A percentile compares a stretch with the other conserved stretches of the same genome.
These are phyloP conservation scores for Trogon melanurus DNA, from an alignment of 2,113 vertebrate genomes.

Conservation along the genomic window DNA sequence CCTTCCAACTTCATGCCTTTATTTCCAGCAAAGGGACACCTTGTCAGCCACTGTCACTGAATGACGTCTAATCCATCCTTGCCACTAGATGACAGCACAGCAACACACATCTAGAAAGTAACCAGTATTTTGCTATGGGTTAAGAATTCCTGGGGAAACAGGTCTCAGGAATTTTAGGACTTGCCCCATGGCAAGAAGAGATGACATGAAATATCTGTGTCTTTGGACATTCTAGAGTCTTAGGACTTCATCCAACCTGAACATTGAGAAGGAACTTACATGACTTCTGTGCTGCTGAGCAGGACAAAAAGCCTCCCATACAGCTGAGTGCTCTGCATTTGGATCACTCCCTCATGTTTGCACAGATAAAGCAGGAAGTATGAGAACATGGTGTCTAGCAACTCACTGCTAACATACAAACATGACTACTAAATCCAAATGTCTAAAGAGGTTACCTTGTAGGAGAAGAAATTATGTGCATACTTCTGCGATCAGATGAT, in stretches of 20 bases:
- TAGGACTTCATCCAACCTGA: neutral
- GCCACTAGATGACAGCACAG: constrained; percentile 77
- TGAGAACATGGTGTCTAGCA: neutral
- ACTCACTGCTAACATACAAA: neutral
- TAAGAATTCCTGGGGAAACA: constrained; percentile 28
- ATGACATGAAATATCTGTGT: neutral
- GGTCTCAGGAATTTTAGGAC: neutral
- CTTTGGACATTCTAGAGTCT: neutral
- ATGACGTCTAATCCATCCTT: constrained; percentile 71
- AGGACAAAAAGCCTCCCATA: constrained; percentile 22
- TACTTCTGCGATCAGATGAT: neutral
- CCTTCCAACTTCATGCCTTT: accelerated
- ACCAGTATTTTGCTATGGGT: constrained; percentile 43
- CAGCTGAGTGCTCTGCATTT: neutral
- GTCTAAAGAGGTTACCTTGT: neutral
- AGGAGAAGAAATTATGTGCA: neutral
- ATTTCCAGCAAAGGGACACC: neutral
- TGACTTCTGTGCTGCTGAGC: constrained; percentile 36
- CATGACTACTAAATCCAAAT: neutral
- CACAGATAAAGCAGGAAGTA: neutral
- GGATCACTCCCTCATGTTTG: neutral
- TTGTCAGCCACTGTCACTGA: neutral
- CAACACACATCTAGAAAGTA: constrained; percentile 61
- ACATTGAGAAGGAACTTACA: neutral
- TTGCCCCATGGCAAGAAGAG: neutral